Base-by-base conservation (phyloP, 2,113 vertebrate genomes). In the Pterophyllum scalare region DNA sequence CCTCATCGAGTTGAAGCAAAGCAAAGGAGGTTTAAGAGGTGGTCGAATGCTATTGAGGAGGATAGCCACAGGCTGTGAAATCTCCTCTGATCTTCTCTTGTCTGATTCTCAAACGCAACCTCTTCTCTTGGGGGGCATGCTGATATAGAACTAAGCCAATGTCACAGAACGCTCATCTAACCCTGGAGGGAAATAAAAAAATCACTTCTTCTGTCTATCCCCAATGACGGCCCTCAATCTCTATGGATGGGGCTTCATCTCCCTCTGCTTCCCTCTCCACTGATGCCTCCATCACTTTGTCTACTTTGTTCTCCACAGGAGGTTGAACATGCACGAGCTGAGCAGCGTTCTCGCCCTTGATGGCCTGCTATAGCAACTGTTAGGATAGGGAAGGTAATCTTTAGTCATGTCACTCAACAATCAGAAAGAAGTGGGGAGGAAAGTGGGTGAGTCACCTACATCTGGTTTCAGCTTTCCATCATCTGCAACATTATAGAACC, bases 41-140 rank as follows among this genome's bases (percentile, higher is more conserved):
- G 92, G 93, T 93, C 89, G 89, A 91, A 92, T 77, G 83, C 91
- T 83, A 93, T 88, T 91, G 91, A 95, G 94, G 92, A 93, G 86
- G 89, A 95, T 95, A 88, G 95, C 95, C 95, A 95, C 94, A 81
- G 95, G 95, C 93, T 89, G 88, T 90, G 83, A 91, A 94, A 93
- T 92, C 90, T 93, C 95, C 95, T 96, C 95, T 96, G 95, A 96
- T 96, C 95, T 95, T 94, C 89, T 75, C 89, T 92, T 94, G 93
- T 96, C 93, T 94, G 94, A 95, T 94, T 94, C 91, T 93, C 90
- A 91, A 94, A 95, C 83, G 90, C 93, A 94, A 93, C 90, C 94
- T 93, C 91, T 94, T 94, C 95, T 95, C 88, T 91, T 64, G 82
- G 94, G 92, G 93, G 86, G 87, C 67, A 88, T 59, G 91, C 86